These are phyloP conservation scores for Autographa pulchrina DNA, from an alignment of 2,888 invertebrate species.

Conservation along the genomic window DNA sequence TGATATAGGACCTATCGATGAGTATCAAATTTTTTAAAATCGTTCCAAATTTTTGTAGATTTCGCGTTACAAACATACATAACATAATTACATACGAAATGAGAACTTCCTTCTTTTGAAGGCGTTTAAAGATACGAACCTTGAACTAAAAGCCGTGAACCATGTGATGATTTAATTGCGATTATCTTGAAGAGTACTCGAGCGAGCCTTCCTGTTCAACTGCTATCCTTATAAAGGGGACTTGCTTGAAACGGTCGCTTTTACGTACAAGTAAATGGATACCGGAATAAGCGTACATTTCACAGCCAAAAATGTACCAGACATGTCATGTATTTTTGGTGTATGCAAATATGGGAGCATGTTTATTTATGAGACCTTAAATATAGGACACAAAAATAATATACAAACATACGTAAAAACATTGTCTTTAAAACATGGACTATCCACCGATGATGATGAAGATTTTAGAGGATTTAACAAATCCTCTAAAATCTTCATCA, in stretches of 20 bases:
- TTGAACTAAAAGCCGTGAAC: neutral
- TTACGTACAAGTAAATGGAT: neutral
- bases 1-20: too few relatives aligned
- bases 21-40: too few relatives aligned
- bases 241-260: neutral
- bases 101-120: too few relatives aligned
- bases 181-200: neutral
- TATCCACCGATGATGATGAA: too few relatives aligned
- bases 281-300: neutral
- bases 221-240: slow-evolving; percentile 6
- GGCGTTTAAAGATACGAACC: neutral
- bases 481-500: too few relatives aligned
- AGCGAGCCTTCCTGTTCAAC: slow-evolving; percentile 1
- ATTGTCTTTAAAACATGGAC: too few relatives aligned
- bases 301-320: slow-evolving; percentile 1
- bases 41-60: too few relatives aligned
- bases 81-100: too few relatives aligned
- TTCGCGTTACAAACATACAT: too few relatives aligned
- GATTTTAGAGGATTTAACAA: too few relatives aligned
- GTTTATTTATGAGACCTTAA: slow-evolving; percentile 1
- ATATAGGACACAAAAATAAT: neutral
- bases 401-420: neutral
- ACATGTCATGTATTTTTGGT: neutral
- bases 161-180: neutral
- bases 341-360: neutral